Conservation (phyloP, 2,888 invertebrate species). For the Nematopogon swammerdamellus region DNA sequence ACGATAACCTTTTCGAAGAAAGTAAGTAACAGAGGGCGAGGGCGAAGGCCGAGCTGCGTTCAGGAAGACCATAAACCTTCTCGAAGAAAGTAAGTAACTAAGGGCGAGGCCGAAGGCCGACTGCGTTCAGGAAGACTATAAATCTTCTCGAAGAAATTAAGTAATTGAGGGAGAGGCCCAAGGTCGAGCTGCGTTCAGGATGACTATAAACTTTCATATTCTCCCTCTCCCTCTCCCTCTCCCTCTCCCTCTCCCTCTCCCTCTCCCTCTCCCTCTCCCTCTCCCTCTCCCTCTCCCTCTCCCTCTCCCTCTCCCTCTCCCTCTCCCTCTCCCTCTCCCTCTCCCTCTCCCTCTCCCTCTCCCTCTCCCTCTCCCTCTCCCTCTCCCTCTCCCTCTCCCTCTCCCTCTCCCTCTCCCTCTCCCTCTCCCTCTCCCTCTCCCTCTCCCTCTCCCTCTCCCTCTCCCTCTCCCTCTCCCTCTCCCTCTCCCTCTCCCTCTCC, state of each 20-base stretch:
- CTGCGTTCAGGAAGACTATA: too few species aligned
- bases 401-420: not conserved
- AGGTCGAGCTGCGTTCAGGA: too few species aligned
- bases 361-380: not conserved
- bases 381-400: not conserved
- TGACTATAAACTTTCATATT: too few species aligned
- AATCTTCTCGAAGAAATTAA: too few species aligned
- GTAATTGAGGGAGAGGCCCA: too few species aligned
- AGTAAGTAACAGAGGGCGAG: too few species aligned
- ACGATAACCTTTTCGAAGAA: too few species aligned
- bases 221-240: not conserved
- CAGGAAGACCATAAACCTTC: too few species aligned
- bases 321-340: not conserved
- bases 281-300: not conserved
- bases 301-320: not conserved
- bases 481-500: slow-evolving; percentile 1
- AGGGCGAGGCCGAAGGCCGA: too few species aligned
- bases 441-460: slow-evolving; percentile 1
- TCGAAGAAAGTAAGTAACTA: too few species aligned
- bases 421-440: not conserved
- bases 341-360: not conserved
- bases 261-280: not conserved
- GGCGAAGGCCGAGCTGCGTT: too few species aligned
- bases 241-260: not conserved
- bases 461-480: slow-evolving; percentile 2